These are phyloP conservation scores for Magallana gigas DNA, from an alignment of 1,140 invertebrate species.

Conservation along the genomic window DNA sequence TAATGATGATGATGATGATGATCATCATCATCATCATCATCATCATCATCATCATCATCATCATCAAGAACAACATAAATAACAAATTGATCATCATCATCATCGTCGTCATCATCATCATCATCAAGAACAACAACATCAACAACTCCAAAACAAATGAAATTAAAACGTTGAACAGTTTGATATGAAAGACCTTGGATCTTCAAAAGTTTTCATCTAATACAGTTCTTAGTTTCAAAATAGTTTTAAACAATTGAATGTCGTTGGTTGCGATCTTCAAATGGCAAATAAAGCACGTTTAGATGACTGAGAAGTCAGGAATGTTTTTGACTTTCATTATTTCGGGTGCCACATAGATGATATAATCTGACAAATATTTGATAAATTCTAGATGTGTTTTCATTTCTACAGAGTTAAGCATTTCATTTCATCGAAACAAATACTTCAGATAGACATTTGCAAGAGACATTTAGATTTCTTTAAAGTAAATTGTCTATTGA, in stretches of 20 bases:
- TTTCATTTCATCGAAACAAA: slow-evolving; percentile 28
- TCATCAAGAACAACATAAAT: too few species aligned
- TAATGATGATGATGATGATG: too few species aligned
- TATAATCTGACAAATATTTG: slow-evolving; percentile 38
- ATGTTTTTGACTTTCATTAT: slow-evolving; percentile 32
- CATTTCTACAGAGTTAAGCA: slow-evolving; percentile 17
- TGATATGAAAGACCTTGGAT: too few species aligned
- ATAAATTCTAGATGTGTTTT: slow-evolving; percentile 34
- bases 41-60: too few species aligned
- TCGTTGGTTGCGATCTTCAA: neutral
- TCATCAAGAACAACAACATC: too few species aligned
- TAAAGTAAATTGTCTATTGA: slow-evolving; percentile 14
- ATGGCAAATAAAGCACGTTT: slow-evolving; percentile 34
- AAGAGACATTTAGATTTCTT: slow-evolving; percentile 19
- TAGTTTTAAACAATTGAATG: neutral
- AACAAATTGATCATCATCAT: too few species aligned
- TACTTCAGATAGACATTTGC: slow-evolving; percentile 4
- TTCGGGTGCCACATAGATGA: slow-evolving; percentile 12
- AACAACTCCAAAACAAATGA: too few species aligned
- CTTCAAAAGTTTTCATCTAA: too few species aligned
- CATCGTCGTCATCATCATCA: too few species aligned
- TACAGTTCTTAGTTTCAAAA: neutral
- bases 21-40: too few species aligned
- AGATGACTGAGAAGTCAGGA: slow-evolving; percentile 18
- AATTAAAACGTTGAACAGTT: too few species aligned